Conservation (phyloP, 2,888 invertebrate genomes). For the Drosophila basisetae region DNA sequence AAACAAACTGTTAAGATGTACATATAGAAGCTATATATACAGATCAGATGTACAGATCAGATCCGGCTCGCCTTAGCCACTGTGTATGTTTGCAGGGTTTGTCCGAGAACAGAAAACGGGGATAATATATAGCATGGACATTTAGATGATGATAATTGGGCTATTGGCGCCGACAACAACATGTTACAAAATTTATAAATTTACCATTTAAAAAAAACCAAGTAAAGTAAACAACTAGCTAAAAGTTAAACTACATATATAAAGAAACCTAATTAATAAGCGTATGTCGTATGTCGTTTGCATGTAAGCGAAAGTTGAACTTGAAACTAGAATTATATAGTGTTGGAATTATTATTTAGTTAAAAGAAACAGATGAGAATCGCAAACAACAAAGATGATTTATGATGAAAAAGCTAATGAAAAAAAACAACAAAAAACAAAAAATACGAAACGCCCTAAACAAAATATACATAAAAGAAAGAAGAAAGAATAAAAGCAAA, state of each 20-base stretch:
- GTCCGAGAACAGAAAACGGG: background rate
- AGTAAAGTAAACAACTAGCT: constrained; percentile 79
- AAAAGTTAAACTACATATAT: constrained; percentile 81
- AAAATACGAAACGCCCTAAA: constrained; percentile 74
- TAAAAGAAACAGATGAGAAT: constrained; percentile 57
- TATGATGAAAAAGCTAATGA: constrained; percentile 63
- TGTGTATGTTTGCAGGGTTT: background rate
- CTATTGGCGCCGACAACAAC: constrained; percentile 29
- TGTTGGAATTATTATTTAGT: constrained; percentile 81
- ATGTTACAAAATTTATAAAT: constrained; percentile 77
- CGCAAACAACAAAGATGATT: constrained; percentile 63
- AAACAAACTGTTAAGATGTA: constrained; percentile 2
- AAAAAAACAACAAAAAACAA: constrained; percentile 49
- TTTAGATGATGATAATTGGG: constrained; percentile 5
- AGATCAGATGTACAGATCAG: background rate
- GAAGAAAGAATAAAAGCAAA: constrained; percentile 32
- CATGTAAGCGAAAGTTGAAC: constrained; percentile 81
- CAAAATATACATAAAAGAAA: constrained; percentile 60
- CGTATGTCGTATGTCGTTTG: constrained; percentile 79
- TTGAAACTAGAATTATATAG: constrained; percentile 82
- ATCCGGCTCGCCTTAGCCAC: constrained; percentile 42
- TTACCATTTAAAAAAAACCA: constrained; percentile 67
- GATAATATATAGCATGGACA: constrained; percentile 13
- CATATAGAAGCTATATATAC: background rate
- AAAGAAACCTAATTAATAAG: constrained; percentile 79